Conservation (phyloP, 2,113 vertebrate genomes). For the Podilymbus podiceps region DNA sequence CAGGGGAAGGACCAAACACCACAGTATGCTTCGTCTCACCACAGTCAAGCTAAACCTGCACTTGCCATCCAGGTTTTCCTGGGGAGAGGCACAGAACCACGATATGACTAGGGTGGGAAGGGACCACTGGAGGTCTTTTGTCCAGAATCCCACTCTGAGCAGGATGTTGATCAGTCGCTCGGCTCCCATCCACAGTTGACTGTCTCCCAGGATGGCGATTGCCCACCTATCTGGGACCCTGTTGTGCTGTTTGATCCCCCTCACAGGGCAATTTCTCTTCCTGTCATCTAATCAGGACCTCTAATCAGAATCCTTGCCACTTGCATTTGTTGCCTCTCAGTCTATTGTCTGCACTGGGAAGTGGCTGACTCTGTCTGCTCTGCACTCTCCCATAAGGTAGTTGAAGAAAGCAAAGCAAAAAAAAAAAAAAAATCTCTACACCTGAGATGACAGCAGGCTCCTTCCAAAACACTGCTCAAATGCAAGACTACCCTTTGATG, state of each 20-base stretch:
- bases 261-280: not conserved
- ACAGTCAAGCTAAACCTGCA: not conserved
- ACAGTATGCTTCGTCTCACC: not conserved
- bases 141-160: not conserved
- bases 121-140: not conserved
- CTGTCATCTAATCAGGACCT: not conserved
- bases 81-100: not conserved
- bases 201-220: not conserved
- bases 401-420: not conserved
- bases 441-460: not conserved
- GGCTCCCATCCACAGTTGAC: not conserved
- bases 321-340: not conserved
- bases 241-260: not conserved
- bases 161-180: fast-evolving
- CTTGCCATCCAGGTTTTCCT: not conserved
- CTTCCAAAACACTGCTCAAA: not conserved
- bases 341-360: not conserved
- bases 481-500: not conserved
- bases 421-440: no score
- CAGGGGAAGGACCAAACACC: not conserved
- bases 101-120: not conserved
- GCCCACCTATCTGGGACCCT: not conserved
- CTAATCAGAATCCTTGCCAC: no score
- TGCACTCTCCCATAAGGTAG: not conserved
- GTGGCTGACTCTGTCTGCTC: not conserved